Percentiles rank a stretch among this genome's conserved stretches.
These are phyloP conservation scores for Liodrosophila aerea DNA, from an alignment of 2,888 invertebrate species.

Conservation along the genomic window DNA sequence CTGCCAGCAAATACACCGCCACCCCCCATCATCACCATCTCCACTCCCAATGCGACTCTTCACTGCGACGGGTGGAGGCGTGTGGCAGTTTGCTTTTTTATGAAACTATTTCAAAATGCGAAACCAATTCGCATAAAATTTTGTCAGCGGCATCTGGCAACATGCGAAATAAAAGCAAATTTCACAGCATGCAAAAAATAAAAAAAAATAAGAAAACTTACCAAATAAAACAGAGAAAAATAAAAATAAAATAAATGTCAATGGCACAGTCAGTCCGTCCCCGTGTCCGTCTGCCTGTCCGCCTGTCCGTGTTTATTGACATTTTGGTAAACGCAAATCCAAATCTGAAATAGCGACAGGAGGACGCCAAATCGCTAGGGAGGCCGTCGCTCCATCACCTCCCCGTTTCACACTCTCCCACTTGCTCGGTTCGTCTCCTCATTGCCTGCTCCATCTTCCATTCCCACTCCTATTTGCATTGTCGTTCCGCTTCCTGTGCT, in stretches of 20 bases:
- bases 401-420: slow-evolving; percentile 1
- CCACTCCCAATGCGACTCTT: background rate
- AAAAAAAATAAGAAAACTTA: slow-evolving; percentile 16
- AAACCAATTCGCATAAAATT: slow-evolving; percentile 78
- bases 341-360: slow-evolving; percentile 53
- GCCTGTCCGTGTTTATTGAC: slow-evolving; percentile 68
- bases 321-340: slow-evolving; percentile 74
- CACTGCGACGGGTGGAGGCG: background rate
- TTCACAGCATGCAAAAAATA: slow-evolving; percentile 37
- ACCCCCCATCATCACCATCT: background rate
- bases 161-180: slow-evolving; percentile 59
- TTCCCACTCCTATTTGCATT: background rate
- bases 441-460: background rate
- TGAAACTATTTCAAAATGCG: slow-evolving; percentile 77
- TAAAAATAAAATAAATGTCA: slow-evolving; percentile 64
- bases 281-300: slow-evolving; percentile 5
- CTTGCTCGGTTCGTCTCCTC: background rate
- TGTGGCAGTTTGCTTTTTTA: slow-evolving; percentile 66
- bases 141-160: slow-evolving; percentile 68
- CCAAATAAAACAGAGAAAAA: slow-evolving; percentile 37
- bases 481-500: slow-evolving; percentile 23
- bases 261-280: slow-evolving; percentile 39
- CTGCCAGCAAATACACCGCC: slow-evolving; percentile 8
- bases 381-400: slow-evolving; percentile 31
- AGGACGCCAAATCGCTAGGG: slow-evolving; percentile 61